Evolutionary conservation across 1,140 invertebrate species (phyloP), one percentile per base, ranked within the genome.

Genomic region (Sinonovacula constricta): DNA sequence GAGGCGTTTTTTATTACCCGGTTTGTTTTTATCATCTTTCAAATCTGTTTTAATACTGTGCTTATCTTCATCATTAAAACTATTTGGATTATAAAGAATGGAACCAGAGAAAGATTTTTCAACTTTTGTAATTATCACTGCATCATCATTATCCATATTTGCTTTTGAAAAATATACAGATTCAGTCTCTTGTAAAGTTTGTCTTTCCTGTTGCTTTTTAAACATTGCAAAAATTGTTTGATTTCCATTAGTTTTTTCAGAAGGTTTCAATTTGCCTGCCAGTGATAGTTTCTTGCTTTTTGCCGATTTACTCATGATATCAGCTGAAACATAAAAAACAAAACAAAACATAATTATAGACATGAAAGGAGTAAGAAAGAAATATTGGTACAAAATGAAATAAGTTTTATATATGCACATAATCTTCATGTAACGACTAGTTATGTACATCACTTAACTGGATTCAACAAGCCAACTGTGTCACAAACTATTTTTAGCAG

Each of bases 151-250:
- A n/a, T 57, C 33, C 72, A 15, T 49, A 67, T 15, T 65, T n/a
- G n/a, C 49, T 36, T 65, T 59, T 1, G 12, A 4, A 7, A 12
- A 2, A 56, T 59, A 7, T 10, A 10, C 39, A 45, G 39, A n/a
- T n/a, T n/a, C 53, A 30, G 33, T 24, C 26, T 56, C 26, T 54
- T 4, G 12, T 14, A 74, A 22, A 66, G 76, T 24, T 24, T 74
- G 5, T 66, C 66, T 62, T 22, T 33, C 60, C 31, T 54, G 7
- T 34, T 83, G 36, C 63, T 65, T 54, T 79, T 79, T 63, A 83
- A 87, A 77, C 85, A 78, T 63, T 80, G 86, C 56, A 80, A 82
- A 15, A 82, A 84, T 82, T 79, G 83, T 59, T 57, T 75, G 49
- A 78, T 10, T 12, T 14, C 30, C 4, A 53, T 45, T 45, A 10